Base-by-base conservation (phyloP, 2,113 vertebrate genomes). In the Pseudolaguvia tuberculata region DNA sequence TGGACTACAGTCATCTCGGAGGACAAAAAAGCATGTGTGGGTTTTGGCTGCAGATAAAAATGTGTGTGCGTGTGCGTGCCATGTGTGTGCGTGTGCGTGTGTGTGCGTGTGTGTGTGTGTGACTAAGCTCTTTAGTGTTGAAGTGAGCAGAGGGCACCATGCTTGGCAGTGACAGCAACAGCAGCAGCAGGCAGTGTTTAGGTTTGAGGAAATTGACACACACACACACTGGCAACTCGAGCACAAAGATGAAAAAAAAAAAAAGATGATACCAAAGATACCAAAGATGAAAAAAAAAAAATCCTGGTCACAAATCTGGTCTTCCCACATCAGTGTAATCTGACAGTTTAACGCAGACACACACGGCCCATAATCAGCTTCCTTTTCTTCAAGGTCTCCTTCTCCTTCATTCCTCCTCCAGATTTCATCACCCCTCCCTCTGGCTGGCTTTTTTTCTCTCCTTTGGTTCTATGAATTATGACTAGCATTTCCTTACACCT, bases 141-240 rank as follows among this genome's bases (percentile, higher is more conserved):
- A n/a, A 72, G 76, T 67, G 45, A 61, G 70, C 70, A 45, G 62
- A 75, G 62, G 62, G 52, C 39, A 67, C 23, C 25, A 53, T 39
- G 73, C 63, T 66, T 69, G 61, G 17, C 23, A 55, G 5, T 25
- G 73, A 70, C 57, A 67, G 42, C 71, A 15, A 35, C n/a, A n/a
- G 31, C 47, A 55, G 55, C 55, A 76, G 74, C 65, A 76, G 70
- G 79, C 80, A 52, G 25, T 81, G 77, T 85, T 85, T 84, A 75
- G 80, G 80, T 76, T 72, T 50, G 65, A 70, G 76, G 77, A 79
- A 83, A 87, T 63, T 81, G 72, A 85, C 86, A 85, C 81, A 84
- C 78, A 73, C 83, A 57, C 68, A 73, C 83, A 57, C 68, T 75
- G 80, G 66, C 74, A 78, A 79, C 69, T 82, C 78, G 79, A 72